These are phyloP conservation scores for Lonchura striata DNA, from an alignment of 2,113 vertebrate genomes.

Conservation along the genomic window DNA sequence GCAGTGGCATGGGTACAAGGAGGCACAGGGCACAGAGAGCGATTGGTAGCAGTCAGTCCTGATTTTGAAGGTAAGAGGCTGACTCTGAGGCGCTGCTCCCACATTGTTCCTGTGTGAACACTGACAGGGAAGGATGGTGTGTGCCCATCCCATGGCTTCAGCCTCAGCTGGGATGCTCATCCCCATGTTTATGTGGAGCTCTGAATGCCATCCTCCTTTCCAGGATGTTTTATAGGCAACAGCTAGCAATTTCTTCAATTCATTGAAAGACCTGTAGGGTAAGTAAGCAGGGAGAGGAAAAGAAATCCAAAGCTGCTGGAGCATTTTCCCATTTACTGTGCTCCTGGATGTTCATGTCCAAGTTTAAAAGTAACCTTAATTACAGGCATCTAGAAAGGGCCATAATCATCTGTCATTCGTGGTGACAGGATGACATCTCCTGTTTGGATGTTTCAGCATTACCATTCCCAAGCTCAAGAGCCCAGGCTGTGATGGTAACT, in stretches of 20 bases:
- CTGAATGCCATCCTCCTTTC: neutral
- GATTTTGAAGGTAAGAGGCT: neutral
- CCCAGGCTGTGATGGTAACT: neutral
- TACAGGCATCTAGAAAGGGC: slow-evolving; percentile 26
- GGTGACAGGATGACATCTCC: slow-evolving; percentile 55
- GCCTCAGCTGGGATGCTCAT: neutral
- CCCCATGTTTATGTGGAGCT: neutral
- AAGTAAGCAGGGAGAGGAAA: neutral
- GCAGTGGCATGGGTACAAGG: neutral
- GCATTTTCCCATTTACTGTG: neutral
- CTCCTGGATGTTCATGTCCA: neutral
- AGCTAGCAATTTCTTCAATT: neutral
- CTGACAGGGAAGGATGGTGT: neutral
- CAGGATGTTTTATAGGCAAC: neutral
- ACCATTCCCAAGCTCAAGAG: neutral
- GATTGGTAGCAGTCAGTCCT: neutral
- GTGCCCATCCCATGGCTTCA: neutral
- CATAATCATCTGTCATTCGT: slow-evolving; percentile 42
- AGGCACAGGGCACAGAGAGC: neutral
- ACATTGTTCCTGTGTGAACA: neutral
- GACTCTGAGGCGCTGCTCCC: neutral
- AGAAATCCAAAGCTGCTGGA: neutral
- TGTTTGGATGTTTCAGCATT: slow-evolving; percentile 25
- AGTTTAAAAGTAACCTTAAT: slow-evolving; percentile 45
- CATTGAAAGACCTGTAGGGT: neutral